A percentile compares a stretch with the other conserved stretches of the same genome.
phyloP scores from a whole-genome alignment of 1,140 invertebrate species.

The Platyura marginata region DNA sequence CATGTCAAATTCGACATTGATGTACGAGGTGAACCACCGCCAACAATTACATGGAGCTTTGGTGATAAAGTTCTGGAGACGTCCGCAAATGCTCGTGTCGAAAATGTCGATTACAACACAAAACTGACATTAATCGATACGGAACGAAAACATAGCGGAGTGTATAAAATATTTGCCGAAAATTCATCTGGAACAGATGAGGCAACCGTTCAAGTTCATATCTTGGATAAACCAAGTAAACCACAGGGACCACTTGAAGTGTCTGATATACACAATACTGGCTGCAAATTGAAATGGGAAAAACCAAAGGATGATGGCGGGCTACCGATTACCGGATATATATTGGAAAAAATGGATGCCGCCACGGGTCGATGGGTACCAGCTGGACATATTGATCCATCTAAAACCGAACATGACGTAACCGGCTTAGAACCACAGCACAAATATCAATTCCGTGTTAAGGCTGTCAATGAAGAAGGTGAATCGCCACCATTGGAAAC shows the following conservation, averaged over 20 bases:
- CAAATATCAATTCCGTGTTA: conserved; percentile 89
- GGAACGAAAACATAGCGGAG: conserved; percentile 65
- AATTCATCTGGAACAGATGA: conserved; percentile 89
- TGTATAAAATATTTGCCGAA: conserved; percentile 78
- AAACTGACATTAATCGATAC: conserved; percentile 67
- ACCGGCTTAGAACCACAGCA: conserved; percentile 79
- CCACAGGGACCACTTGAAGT: conserved; percentile 91
- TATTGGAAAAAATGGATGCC: conserved; percentile 85
- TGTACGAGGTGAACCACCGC: conserved; percentile 87
- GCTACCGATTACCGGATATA: conserved; percentile 71
- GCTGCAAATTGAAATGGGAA: conserved; percentile 88
- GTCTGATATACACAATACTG: conserved; percentile 82
- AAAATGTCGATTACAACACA: conserved; percentile 88
- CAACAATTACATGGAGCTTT: conserved; percentile 77
- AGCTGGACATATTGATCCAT: conserved; percentile 70
- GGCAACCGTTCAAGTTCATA: conserved; percentile 82
- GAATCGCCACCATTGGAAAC: conserved; percentile 85
- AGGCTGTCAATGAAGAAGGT: conserved; percentile 88
- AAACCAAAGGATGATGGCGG: conserved; percentile 92
- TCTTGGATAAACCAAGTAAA: conserved; percentile 80
- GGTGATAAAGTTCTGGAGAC: conserved; percentile 22
- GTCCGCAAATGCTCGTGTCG: conserved; percentile 44
- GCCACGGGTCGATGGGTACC: conserved; percentile 75
- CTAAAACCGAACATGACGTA: conserved; percentile 68
- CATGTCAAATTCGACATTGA: conserved; percentile 84